Percentiles rank a stretch among this genome's conserved stretches.
phyloP scores from a whole-genome alignment of 2,888 invertebrate genomes.

The Microchrysa polita region DNA sequence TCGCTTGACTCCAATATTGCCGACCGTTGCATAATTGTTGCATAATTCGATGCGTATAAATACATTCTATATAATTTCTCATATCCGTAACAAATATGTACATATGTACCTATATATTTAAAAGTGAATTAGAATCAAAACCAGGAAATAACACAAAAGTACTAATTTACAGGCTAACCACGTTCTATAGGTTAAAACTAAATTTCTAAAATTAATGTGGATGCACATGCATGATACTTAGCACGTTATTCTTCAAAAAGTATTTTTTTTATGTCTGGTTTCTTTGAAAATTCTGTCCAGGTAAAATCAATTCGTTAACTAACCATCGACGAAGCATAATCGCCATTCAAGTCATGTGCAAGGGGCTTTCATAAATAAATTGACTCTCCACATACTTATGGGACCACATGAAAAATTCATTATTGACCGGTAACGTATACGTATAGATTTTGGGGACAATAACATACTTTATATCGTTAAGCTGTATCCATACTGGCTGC shows the following conservation, averaged over 20 bases:
- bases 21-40: no score
- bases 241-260: slow-evolving; percentile 1
- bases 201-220: not conserved
- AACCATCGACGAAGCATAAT: not conserved
- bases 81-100: no score
- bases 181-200: slow-evolving; percentile 3
- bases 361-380: slow-evolving; percentile 31
- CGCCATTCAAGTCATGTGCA: slow-evolving; percentile 11
- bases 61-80: no score
- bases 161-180: slow-evolving; percentile 14
- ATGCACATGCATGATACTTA: not conserved
- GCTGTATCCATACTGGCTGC: no score
- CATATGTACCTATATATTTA: no score
- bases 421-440: not conserved
- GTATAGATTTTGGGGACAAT: slow-evolving; percentile 25
- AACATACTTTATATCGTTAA: no score
- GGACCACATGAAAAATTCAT: slow-evolving; percentile 13
- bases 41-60: no score
- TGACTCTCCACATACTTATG: slow-evolving; percentile 38
- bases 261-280: not conserved
- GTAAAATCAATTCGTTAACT: slow-evolving; percentile 9
- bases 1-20: no score
- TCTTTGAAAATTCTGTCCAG: slow-evolving; percentile 25
- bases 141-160: slow-evolving; percentile 19
- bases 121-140: no score